phyloP scores from a whole-genome alignment of 64 coral and sea anemone genomes.

The Montipora efflorescens region DNA sequence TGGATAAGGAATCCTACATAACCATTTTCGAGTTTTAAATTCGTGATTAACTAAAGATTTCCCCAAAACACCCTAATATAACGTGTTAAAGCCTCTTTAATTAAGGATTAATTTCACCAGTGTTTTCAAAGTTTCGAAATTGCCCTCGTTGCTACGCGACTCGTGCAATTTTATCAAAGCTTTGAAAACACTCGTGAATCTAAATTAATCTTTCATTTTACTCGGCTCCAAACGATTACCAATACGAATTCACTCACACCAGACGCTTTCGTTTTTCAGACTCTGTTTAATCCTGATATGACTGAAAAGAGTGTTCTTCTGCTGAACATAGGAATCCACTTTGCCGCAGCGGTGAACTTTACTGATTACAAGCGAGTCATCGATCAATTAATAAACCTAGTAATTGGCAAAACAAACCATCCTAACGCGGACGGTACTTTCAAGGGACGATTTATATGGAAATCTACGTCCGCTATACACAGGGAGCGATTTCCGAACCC shows the following conservation, averaged over 20 bases:
- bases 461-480: conserved; percentile 79
- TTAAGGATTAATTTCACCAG: no score
- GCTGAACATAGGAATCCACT: conserved; percentile 85
- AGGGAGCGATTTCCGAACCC: conserved; percentile 81
- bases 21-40: no score
- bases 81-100: no score
- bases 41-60: no score
- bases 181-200: no score
- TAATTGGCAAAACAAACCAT: conserved; percentile 6
- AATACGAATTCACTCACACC: not conserved
- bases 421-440: not conserved
- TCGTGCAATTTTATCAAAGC: no score
- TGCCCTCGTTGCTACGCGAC: no score
- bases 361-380: conserved; percentile 79
- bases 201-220: no score
- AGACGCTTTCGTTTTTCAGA: conserved; percentile 16
- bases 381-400: conserved; percentile 53
- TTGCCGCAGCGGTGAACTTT: conserved; percentile 82
- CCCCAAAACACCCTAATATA: no score
- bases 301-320: conserved; percentile 77
- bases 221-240: no score
- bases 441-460: conserved; percentile 81
- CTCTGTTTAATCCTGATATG: conserved; percentile 64
- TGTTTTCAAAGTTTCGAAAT: no score
- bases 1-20: no score